Percentiles rank a stretch among this genome's conserved stretches.
These are phyloP conservation scores for Helobdella robusta DNA, from an alignment of 2,888 invertebrate species.

Conservation along the genomic window DNA sequence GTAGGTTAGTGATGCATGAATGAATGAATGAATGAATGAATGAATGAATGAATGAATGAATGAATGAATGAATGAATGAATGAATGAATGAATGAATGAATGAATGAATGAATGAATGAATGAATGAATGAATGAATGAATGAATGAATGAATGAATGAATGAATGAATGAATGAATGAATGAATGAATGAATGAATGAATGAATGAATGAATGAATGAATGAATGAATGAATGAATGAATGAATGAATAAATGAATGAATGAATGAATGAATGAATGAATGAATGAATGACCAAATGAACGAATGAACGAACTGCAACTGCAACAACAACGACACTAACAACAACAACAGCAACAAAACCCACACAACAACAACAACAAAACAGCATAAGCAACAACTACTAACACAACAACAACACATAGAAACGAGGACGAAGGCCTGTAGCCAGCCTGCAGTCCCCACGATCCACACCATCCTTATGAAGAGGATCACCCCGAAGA, in stretches of 20 bases:
- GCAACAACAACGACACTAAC: too few relatives aligned
- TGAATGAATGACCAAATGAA: neutral
- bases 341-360: too few relatives aligned
- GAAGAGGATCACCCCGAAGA: conserved; percentile 97
- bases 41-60: conserved; percentile 20
- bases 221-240: too few relatives aligned
- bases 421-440: conserved; percentile 82
- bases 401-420: conserved; percentile 91
- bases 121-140: conserved; percentile 27
- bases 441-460: conserved; percentile 87
- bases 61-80: conserved; percentile 23
- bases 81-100: conserved; percentile 6
- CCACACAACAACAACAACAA: neutral
- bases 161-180: conserved; percentile 23
- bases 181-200: neutral
- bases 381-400: neutral
- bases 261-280: neutral
- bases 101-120: conserved; percentile 21
- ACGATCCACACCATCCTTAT: conserved; percentile 98
- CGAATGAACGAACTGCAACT: neutral
- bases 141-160: conserved; percentile 26
- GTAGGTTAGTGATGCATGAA: neutral
- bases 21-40: conserved; percentile 3
- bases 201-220: too few relatives aligned
- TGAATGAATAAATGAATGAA: neutral